Base-by-base conservation (phyloP, 2,797 vertebrate species). In the Acanthurus lineatus region DNA sequence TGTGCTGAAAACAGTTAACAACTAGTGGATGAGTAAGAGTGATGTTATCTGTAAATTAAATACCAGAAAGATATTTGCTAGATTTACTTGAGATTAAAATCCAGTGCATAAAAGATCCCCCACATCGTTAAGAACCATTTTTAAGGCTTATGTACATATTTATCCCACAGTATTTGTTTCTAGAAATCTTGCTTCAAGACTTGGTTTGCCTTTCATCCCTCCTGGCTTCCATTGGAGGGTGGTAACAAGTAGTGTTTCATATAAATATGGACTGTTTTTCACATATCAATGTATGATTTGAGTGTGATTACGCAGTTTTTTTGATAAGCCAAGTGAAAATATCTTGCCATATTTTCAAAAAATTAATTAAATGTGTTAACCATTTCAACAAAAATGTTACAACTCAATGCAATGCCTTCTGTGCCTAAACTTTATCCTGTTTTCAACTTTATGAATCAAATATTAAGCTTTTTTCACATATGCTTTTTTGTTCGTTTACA, bases 201-300 rank as follows among this genome's bases (percentile, higher is more conserved):
- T 15, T 40, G 5, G 1, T 66, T 47, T 62, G 35, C 14, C 20
- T 17, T 60, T 77, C 70, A 79, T 82, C 69, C 17, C 32, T 28
- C 49, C 19, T 0, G 73, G 69, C 52, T 54, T 68, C 59, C 49
- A 28, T 19, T 12, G 53, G 45, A 54, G 35, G n/a, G 19, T 25
- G 68, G 76, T 69, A 59, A 70, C 40, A n/a, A 58, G 81, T n/a
- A 65, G 38, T 28, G 53, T 12, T 64, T 6, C 51, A 67, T n/a
- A 47, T 59, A 63, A 57, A 58, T 45, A 51, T 44, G 2, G 45
- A 52, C 52, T n/a, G n/a, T n/a, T n/a, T n/a, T n/a, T n/a, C 32
- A 69, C 66, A 20, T 57, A 61, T 20, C 68, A 58, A 73, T 58
- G 51, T 6, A 9, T 66, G 28, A 69, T 72, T 76, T 65, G 53